Percentiles rank a stretch among this genome's conserved stretches.
These are phyloP conservation scores for Empidonax alnorum DNA, from an alignment of 2,113 vertebrate genomes.

Conservation along the genomic window DNA sequence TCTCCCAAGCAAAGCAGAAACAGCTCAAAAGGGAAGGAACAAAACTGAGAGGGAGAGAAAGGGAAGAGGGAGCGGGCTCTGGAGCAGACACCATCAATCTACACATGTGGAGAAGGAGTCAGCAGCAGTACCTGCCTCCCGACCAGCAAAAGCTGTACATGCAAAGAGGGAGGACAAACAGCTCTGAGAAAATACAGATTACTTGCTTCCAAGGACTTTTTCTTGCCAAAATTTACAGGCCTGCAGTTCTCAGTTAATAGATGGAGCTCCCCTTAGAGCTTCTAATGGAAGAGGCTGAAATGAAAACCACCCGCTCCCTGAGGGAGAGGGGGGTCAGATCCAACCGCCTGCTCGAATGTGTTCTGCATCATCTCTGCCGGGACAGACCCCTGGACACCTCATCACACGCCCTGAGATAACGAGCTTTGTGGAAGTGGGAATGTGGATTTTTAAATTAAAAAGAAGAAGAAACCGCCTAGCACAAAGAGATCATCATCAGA, in stretches of 20 bases:
- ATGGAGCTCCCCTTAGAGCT: slow-evolving; percentile 60
- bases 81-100: slow-evolving; percentile 48
- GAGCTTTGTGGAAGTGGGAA: slow-evolving; percentile 62
- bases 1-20: slow-evolving; percentile 63
- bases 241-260: slow-evolving; percentile 58
- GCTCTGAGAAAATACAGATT: slow-evolving; percentile 56
- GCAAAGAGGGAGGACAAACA: slow-evolving; percentile 44
- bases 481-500: slow-evolving; percentile 18
- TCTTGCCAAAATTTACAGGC: slow-evolving; percentile 65
- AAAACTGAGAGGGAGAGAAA: slow-evolving; percentile 21
- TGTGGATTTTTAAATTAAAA: slow-evolving; percentile 62
- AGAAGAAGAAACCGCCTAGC: slow-evolving; percentile 22
- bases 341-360: not conserved
- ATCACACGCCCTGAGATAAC: slow-evolving; percentile 57
- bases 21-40: slow-evolving; percentile 39
- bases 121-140: slow-evolving; percentile 37
- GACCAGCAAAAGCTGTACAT: not conserved
- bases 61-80: not conserved
- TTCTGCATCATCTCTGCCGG: slow-evolving; percentile 59
- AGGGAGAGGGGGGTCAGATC: slow-evolving; percentile 19
- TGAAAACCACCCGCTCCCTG: slow-evolving; percentile 60
- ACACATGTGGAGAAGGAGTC: slow-evolving; percentile 38
- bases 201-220: slow-evolving; percentile 56
- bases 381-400: slow-evolving; percentile 61
- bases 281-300: slow-evolving; percentile 66